A percentile compares a stretch with the other conserved stretches of the same genome.
These are phyloP conservation scores for Lordiphosa fenestrarum DNA, from an alignment of 2,888 invertebrate species.

Conservation along the genomic window DNA sequence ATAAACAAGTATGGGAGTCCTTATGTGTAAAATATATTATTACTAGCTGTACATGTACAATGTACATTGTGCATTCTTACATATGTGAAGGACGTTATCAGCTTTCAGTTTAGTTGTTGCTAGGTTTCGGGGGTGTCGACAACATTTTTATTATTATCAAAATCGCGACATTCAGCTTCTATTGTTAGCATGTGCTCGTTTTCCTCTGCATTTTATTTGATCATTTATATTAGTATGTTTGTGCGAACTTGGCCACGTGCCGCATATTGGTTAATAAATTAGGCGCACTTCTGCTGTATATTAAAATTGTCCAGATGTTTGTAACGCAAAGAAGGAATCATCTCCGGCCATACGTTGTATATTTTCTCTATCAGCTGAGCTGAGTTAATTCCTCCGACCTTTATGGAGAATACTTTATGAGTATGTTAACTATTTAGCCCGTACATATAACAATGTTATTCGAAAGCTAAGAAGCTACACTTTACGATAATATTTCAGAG, in stretches of 20 bases:
- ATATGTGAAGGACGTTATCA: slow-evolving; percentile 16
- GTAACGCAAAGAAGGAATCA: no score
- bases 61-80: not conserved
- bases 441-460: no score
- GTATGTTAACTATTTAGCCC: no score
- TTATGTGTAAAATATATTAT: slow-evolving; percentile 1
- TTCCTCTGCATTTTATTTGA: slow-evolving; percentile 27
- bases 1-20: slow-evolving; percentile 6
- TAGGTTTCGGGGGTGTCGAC: slow-evolving; percentile 20
- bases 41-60: not conserved
- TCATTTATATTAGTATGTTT: slow-evolving; percentile 32
- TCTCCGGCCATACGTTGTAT: no score
- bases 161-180: slow-evolving; percentile 34
- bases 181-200: slow-evolving; percentile 32
- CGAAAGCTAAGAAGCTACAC: no score
- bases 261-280: slow-evolving; percentile 44
- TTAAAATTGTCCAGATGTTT: no score
- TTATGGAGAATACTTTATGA: no score
- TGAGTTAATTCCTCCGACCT: no score
- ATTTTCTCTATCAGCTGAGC: no score
- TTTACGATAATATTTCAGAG: no score
- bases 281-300: slow-evolving; percentile 2
- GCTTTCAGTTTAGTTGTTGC: slow-evolving; percentile 21
- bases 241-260: slow-evolving; percentile 51
- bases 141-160: slow-evolving; percentile 31